These are phyloP conservation scores for Seira musarum DNA, from an alignment of 2,888 invertebrate genomes.

Conservation along the genomic window DNA sequence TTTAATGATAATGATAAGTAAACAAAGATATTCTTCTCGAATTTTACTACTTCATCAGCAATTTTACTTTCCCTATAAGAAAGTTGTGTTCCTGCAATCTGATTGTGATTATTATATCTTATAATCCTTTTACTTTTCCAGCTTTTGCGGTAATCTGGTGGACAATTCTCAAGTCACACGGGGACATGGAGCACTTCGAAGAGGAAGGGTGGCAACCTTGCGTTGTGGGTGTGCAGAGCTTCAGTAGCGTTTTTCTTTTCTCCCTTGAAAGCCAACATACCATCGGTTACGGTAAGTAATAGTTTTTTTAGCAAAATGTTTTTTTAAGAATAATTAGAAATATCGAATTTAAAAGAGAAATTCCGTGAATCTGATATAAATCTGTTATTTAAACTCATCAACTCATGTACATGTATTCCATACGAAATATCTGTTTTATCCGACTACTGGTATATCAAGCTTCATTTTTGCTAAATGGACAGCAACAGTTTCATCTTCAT, in stretches of 20 bases:
- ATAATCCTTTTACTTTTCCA: conserved; percentile 9
- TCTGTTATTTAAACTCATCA: no score
- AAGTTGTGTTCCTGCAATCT: not conserved
- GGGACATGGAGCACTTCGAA: conserved; percentile 85
- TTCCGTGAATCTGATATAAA: no score
- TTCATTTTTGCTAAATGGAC: no score
- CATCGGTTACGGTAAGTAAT: conserved; percentile 86
- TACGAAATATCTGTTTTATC: no score
- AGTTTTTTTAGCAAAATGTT: not conserved
- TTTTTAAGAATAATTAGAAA: not conserved
- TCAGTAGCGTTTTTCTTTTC: conserved; percentile 95
- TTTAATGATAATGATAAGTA: no score
- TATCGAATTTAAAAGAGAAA: no score
- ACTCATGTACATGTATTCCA: no score
- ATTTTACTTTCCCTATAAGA: not conserved
- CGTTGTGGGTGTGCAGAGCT: conserved; percentile 87
- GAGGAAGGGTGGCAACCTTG: conserved; percentile 83
- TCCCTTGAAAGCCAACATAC: conserved; percentile 93
- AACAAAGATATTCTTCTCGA: no score
- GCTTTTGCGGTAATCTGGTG: conserved; percentile 94
- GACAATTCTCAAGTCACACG: conserved; percentile 93
- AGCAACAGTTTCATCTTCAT: no score
- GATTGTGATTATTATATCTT: not conserved
- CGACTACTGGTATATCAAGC: no score
- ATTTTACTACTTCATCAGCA: not conserved